Evolutionary conservation across 2,797 vertebrate genomes (phyloP), one percentile per base, ranked within the genome.

Genomic region (Clarias pachynema): DNA sequence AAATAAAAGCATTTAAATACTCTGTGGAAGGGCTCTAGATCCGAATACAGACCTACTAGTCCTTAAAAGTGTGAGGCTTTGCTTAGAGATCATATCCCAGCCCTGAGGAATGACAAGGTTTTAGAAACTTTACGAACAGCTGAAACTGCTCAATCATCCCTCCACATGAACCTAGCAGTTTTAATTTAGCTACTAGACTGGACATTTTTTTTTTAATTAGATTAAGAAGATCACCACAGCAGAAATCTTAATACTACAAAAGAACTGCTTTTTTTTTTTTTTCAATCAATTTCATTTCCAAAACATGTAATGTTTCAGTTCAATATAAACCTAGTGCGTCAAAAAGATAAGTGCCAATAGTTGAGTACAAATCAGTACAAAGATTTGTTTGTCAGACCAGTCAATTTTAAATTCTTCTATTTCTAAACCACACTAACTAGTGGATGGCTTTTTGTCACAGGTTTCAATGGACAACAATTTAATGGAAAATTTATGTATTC

Each of bases 361-460:
- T 83, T 66, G 79, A 53, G 29, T 87, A 89, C 87, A 89, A 89
- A 84, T 60, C 78, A 84, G 82, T 89, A 89, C 84, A 89, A 89
- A 87, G 78, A 82, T 66, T 49, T 63, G 44, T 85, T 16, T 1
- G 8, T 84, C 31, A 62, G 24, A 34, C 44, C 81, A 49, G 79
- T 74, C 56, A 66, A 72, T 81, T 81, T 62, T 34, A 68, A 80
- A 73, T 82, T 84, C 60, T 80, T 44, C 31, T 49, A 56, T 70
- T 75, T 86, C 53, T 73, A 14, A 68, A 84, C 49, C 40, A 49
- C 49, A 84, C 49, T 34, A 70, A n/a, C 49, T n/a, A 69, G 40
- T 60, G 26, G 62, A 62, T 6, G 84, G 77, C 75, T 84, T 79
- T 69, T 84, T 31, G 66, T 86, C 56, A 82, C 44, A 86, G 73